These are phyloP conservation scores for Oryzias woworae DNA, from an alignment of 2,113 vertebrate genomes.

Conservation along the genomic window DNA sequence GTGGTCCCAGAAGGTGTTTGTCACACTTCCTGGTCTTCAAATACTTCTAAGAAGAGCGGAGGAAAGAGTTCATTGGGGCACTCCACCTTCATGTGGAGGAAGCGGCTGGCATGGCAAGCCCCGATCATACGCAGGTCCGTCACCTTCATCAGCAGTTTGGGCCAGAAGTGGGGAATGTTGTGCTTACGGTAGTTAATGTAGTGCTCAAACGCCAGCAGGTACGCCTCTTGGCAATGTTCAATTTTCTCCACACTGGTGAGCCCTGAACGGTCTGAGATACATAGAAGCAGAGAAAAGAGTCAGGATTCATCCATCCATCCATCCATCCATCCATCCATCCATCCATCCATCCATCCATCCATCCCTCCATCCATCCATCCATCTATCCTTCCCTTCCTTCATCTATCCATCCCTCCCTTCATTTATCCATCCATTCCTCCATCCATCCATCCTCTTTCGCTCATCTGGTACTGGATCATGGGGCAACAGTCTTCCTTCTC, in stretches of 20 bases:
- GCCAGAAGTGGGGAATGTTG: slow-evolving; percentile 98
- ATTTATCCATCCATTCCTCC: too few relatives aligned
- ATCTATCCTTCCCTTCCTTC: too few relatives aligned
- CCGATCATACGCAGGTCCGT: slow-evolving; percentile 99
- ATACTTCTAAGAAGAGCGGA: slow-evolving; percentile 95
- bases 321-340: background rate
- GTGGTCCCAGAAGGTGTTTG: background rate
- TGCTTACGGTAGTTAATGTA: slow-evolving; percentile 99
- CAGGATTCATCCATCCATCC: background rate
- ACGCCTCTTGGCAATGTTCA: slow-evolving; percentile 95
- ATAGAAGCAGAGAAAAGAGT: background rate
- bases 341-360: background rate
- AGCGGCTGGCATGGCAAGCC: slow-evolving; percentile 97
- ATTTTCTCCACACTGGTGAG: slow-evolving; percentile 91
- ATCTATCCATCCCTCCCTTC: too few relatives aligned
- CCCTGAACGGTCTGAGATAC: slow-evolving; percentile 86
- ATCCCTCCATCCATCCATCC: background rate
- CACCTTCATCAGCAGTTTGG: slow-evolving; percentile 99
- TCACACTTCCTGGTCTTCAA: slow-evolving; percentile 86
- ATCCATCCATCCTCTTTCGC: too few relatives aligned
- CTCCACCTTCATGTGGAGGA: slow-evolving; percentile 99
- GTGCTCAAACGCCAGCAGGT: slow-evolving; percentile 97
- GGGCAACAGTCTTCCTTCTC: too few relatives aligned
- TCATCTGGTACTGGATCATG: too few relatives aligned
- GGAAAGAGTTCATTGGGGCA: slow-evolving; percentile 98